Evolutionary conservation across 2,113 vertebrate genomes (phyloP), one percentile per base, ranked within the genome.

Genomic region (Phylloscopus trochilus): DNA sequence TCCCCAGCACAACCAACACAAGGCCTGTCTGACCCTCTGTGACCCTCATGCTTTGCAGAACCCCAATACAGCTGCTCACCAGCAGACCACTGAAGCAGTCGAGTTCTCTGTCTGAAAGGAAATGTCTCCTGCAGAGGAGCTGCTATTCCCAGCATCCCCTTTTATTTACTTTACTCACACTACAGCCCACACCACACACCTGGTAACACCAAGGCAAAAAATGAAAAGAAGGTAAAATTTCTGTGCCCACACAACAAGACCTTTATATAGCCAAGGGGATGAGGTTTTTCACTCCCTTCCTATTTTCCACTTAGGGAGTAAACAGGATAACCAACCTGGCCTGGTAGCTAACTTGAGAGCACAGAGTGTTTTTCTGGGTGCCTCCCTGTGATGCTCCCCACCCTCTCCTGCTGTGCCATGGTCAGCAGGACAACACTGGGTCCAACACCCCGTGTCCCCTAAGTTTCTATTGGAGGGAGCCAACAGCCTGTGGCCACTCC

Each of bases 311-410:
- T 73, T 67, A 37, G 20, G 74, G 47, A 93, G 68, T 93, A 97
- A 97, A 96, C 95, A 96, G 94, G 95, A 96, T 96, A 96, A 94
- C 92, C 93, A 86, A 83, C 92, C 94, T 95, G 87, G 41, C 37
- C 43, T 75, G 64, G 75, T 11, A 69, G 79, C 88, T 97, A 93
- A 90, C 53, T 93, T 78, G 56, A 85, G 85, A 96, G 83, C 68
- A 30, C 23, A 13, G 4, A 43, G 20, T 28, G 60, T 52, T 66
- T 83, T 56, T 44, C 22, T 10, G 0, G 33, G 18, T 59, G 43
- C n/a, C 51, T 68, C 63, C 18, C 62, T 0, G 2, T 24, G 44
- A 68, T 28, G 51, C n/a, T 70, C 46, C 55, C 69, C 0, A 0
- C 43, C 26, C 46, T 53, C 43, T 81, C 53, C 55, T 70, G 68